phyloP scores from a whole-genome alignment of 2,113 vertebrate species.

The Psophia crepitans region DNA sequence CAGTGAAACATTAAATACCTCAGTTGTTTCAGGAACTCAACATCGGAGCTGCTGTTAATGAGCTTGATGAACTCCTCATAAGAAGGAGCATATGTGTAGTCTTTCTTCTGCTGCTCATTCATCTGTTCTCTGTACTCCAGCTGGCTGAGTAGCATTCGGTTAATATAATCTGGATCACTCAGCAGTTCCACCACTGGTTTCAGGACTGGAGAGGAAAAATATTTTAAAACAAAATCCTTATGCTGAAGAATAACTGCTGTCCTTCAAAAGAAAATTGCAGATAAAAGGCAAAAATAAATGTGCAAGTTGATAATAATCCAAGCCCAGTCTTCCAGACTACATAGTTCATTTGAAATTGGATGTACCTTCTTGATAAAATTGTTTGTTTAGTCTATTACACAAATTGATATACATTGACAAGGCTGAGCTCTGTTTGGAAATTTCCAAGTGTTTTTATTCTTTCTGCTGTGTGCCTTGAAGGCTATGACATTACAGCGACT shows the following conservation, averaged over 20 bases:
- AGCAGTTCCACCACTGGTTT: slow-evolving; percentile 93
- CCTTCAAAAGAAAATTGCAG: not conserved
- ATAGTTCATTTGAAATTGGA: not conserved
- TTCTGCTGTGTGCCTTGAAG: not conserved
- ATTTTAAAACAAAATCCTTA: slow-evolving; percentile 31
- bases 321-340: not conserved
- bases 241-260: not conserved
- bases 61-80: slow-evolving; percentile 99
- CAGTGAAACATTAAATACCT: slow-evolving; percentile 76
- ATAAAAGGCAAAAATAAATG: slow-evolving; percentile 19
- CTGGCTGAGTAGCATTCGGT: slow-evolving; percentile 91
- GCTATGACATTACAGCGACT: not conserved
- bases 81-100: slow-evolving; percentile 95
- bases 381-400: not conserved
- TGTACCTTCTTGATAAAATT: not conserved
- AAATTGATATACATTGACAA: not conserved
- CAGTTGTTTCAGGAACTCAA: slow-evolving; percentile 97
- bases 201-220: slow-evolving; percentile 78
- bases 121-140: slow-evolving; percentile 93
- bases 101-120: slow-evolving; percentile 94
- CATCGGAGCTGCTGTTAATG: slow-evolving; percentile 90
- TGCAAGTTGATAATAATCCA: not conserved
- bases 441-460: not conserved
- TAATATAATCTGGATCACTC: slow-evolving; percentile 96
- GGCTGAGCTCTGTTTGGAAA: not conserved